phyloP scores from a whole-genome alignment of 2,113 vertebrate genomes.

The Cnemophilus loriae region DNA sequence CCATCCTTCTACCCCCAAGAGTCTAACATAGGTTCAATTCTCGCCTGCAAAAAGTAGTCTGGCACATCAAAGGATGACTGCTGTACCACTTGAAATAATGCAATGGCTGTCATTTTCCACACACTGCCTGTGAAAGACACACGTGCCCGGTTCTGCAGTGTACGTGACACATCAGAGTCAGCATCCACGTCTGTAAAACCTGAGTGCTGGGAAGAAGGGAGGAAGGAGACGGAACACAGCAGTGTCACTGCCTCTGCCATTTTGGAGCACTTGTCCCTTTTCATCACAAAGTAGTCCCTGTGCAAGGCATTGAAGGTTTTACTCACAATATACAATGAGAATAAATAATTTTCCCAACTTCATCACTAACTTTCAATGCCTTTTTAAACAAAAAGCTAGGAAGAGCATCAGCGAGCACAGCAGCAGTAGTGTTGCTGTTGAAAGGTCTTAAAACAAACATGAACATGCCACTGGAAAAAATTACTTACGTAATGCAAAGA shows the following conservation, averaged over 20 bases:
- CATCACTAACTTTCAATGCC: background rate
- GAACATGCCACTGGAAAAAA: background rate
- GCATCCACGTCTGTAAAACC: background rate
- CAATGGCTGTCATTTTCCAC: background rate
- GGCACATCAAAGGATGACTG: background rate
- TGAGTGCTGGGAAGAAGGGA: background rate
- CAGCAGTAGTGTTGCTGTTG: background rate
- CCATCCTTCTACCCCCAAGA: background rate
- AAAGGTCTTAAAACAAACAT: background rate
- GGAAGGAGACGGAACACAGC: background rate
- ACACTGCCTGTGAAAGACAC: background rate
- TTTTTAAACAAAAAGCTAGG: background rate
- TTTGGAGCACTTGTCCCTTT: background rate
- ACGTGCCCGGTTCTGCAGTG: background rate
- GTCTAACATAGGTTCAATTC: background rate
- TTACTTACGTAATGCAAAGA: background rate
- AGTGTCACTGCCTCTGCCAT: background rate
- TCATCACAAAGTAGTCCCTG: background rate
- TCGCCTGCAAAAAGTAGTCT: background rate
- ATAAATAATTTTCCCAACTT: background rate
- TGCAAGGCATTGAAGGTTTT: background rate
- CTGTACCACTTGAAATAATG: background rate
- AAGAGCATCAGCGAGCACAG: background rate
- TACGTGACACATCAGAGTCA: background rate
- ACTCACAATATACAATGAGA: background rate